Percentiles rank a stretch among this genome's conserved stretches.
Evolutionary conservation across 1,140 invertebrate genomes (phyloP).

Genomic region (Cotesia vestalis): DNA sequence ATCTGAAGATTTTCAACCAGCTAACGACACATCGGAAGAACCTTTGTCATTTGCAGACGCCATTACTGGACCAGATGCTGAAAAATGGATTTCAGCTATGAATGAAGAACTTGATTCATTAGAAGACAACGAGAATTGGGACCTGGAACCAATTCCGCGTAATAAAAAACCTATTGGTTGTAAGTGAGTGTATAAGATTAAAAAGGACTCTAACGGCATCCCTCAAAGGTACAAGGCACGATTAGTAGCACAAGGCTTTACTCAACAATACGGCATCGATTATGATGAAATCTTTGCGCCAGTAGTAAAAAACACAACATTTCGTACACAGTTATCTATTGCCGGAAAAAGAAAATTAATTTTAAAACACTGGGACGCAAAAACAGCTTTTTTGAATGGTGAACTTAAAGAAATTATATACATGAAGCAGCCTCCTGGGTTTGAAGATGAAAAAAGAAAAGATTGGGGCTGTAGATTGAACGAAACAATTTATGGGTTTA

Average conservation of each 20-base stretch:
- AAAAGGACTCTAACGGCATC: constrained; percentile 23
- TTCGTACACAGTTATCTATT: background rate
- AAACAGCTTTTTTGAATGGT: constrained; percentile 57
- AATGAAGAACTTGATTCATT: constrained; percentile 33
- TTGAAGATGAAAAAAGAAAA: constrained; percentile 32
- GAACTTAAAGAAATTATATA: constrained; percentile 53
- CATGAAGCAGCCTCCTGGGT: constrained; percentile 49
- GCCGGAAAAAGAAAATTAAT: background rate
- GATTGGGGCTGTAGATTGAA: constrained; percentile 48
- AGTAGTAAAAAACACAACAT: background rate
- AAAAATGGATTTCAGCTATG: constrained; percentile 31
- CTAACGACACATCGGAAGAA: constrained; percentile 22
- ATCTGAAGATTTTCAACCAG: background rate
- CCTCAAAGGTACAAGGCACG: constrained; percentile 45
- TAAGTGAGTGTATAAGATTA: constrained; percentile 36
- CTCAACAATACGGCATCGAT: constrained; percentile 54
- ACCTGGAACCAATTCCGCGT: constrained; percentile 11
- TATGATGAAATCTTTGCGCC: constrained; percentile 48
- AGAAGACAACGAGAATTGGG: constrained; percentile 23
- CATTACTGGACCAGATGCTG: constrained; percentile 4
- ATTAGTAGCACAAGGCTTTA: constrained; percentile 57
- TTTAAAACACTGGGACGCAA: constrained; percentile 50
- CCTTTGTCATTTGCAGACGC: constrained; percentile 24
- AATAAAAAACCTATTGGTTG: constrained; percentile 15
- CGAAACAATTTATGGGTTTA: constrained; percentile 55